Base-by-base conservation (phyloP, 1,140 invertebrate species). In the Dolichoris vasculosae region DNA sequence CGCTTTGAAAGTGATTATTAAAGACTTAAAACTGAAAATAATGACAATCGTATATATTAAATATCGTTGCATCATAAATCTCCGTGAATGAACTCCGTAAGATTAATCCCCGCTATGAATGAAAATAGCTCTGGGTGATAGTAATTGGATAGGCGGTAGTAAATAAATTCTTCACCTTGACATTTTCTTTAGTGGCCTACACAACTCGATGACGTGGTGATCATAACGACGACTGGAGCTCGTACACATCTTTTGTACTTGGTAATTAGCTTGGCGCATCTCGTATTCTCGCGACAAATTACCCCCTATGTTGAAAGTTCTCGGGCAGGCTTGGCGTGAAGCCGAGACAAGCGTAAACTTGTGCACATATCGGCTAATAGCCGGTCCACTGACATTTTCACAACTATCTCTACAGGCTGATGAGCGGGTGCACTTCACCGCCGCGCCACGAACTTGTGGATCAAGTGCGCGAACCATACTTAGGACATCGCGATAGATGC, bases 221-320 rank as follows among this genome's bases (percentile, higher is more conserved):
- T 73, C 51, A 75, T 32, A 82, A 38, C 43, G 35, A 73, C 48
- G 69, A 73, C 32, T 67, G 32, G 43, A 35, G 67, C 8, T n/a
- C 23, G n/a, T n/a, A 55, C 46, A 75, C 20, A 75, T 73, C 30
- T 71, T 82, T 82, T 75, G 48, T 59, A 82, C 20, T 69, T 81
- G 79, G 51, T 59, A 82, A 82, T 75, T 73, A 82, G 35, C 51
- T 73, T 73, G 23, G 67, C 38, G 51, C 11, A 23, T 43, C 30
- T 82, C 20, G 40, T 48, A 69, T 32, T 43, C 30, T 63, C 30
- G n/a, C 69, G 81, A 82, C 48, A 82, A 82, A 82, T 82, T 75
- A 59, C 15, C 38, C 23, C 13, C 6, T 32, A 23, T 9, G 48
- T 30, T 20, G 48, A 82, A 82, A 73, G 69, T 82, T 82, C 32